A percentile compares a stretch with the other conserved stretches of the same genome.
Evolutionary conservation across 2,797 vertebrate genomes (phyloP).

Genomic region (Bovichtus diacanthus): DNA sequence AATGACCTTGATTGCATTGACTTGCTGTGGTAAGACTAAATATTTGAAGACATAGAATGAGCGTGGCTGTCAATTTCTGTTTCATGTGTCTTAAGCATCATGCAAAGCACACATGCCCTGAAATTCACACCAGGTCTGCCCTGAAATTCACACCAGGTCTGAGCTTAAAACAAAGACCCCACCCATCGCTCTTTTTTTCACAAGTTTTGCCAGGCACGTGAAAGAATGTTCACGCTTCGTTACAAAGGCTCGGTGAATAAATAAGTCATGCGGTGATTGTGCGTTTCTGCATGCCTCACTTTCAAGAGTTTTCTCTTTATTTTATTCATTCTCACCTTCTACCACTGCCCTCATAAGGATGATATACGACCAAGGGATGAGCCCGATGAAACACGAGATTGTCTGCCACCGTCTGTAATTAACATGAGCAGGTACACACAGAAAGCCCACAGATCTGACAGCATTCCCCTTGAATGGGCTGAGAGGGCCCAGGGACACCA

Average conservation of each 20-base stretch:
- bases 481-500: slow-evolving; percentile 84
- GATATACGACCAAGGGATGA: slow-evolving; percentile 65
- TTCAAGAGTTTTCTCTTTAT: slow-evolving; percentile 53
- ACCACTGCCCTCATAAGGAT: slow-evolving; percentile 66
- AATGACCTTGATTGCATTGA: slow-evolving; percentile 21
- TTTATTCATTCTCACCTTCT: slow-evolving; percentile 62
- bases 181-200: slow-evolving; percentile 30
- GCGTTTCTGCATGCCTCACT: slow-evolving; percentile 32
- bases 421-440: slow-evolving; percentile 81
- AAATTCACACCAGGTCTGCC: no score
- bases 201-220: slow-evolving; percentile 35
- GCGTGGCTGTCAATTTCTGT: slow-evolving; percentile 29
- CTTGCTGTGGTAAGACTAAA: slow-evolving; percentile 6
- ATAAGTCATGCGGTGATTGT: slow-evolving; percentile 41
- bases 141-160: slow-evolving; percentile 29
- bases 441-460: slow-evolving; percentile 77
- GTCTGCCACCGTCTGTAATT: slow-evolving; percentile 79
- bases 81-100: slow-evolving; percentile 14
- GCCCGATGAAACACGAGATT: slow-evolving; percentile 75
- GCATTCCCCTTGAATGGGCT: slow-evolving; percentile 79
- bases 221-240: slow-evolving; percentile 44
- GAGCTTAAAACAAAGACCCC: slow-evolving; percentile 45
- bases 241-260: slow-evolving; percentile 45
- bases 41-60: slow-evolving; percentile 25
- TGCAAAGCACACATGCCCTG: slow-evolving; percentile 15